Base-by-base conservation (phyloP, 35 echinoderm and acorn worm species). In the Chiridota heheva region DNA sequence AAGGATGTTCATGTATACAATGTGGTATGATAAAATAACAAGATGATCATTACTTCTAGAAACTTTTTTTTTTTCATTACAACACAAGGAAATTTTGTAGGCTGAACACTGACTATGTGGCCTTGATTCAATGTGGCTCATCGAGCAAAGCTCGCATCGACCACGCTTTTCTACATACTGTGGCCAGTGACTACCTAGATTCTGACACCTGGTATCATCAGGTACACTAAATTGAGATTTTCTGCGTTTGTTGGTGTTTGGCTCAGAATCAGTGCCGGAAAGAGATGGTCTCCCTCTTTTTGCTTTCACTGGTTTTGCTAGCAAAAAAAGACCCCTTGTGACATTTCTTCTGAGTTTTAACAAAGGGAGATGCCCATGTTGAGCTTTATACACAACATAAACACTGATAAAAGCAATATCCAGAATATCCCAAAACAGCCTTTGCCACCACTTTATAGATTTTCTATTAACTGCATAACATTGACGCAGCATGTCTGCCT, bases 381-480 rank as follows among this genome's bases (percentile, higher is more conserved):
- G 27, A 4, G 16, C 24, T 66, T 3, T 66, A 2, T 66, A 66
- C 4, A 28, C 62, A 66, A 29, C 2, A 28, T 66, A 66, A 2
- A 35, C 1, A 66, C 17, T 66, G 1, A 66, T 13, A 36, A 69
- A 69, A 13, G 36, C 36, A 35, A 69, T 69, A 36, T 69, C 66
- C 10, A 69, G 36, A 37, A 69, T 69, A 8, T 40, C 66, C 66
- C 66, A 40, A 69, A 69, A 69, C 35, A 69, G 44, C 3, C 31
- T 69, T 2, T 69, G 66, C 66, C 35, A 69, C 66, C 66, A 69
- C 36, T 40, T 69, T 7, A 69, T 5, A 41, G 66, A 69, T 22
- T 69, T 69, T 40, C 66, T 69, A 37, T 40, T 40, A 2, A 69
- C 36, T 0, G 33, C 66, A 69, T 69, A 69, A 1, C 39, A 6